These are phyloP conservation scores for Caenorhabditis latens DNA, from an alignment of 1,140 invertebrate genomes.

Conservation along the genomic window DNA sequence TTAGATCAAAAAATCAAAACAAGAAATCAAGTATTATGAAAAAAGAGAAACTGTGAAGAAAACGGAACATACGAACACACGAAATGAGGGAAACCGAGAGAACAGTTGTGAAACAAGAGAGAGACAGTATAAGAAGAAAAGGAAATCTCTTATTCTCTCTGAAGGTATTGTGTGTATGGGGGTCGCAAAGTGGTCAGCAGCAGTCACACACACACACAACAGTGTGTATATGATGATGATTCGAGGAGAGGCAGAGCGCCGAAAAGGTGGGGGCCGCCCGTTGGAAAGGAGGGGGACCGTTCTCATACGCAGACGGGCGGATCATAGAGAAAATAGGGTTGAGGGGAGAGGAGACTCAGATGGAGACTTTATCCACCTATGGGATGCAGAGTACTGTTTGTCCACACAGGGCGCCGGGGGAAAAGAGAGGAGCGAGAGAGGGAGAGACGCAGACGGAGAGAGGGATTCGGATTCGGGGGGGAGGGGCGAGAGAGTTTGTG, in stretches of 20 bases:
- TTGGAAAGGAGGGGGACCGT: not conserved
- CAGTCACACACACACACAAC: not conserved
- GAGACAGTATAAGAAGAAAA: not conserved
- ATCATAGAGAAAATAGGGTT: not conserved
- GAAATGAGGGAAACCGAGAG: not conserved
- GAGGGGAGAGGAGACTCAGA: not conserved
- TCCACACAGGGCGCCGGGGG: slow-evolving; percentile 7
- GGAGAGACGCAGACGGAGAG: not conserved
- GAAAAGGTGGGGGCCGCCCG: slow-evolving; percentile 23
- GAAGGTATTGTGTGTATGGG: slow-evolving; percentile 32
- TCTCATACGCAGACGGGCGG: not conserved
- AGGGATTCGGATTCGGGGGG: not conserved
- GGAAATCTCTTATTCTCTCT: not conserved
- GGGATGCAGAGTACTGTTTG: slow-evolving; percentile 28
- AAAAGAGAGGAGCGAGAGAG: not conserved
- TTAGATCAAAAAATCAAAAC: no score
- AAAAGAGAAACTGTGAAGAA: not conserved
- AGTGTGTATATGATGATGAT: slow-evolving; percentile 50
- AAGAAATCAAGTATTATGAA: not conserved
- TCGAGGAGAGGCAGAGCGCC: slow-evolving; percentile 33
- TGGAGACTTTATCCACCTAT: slow-evolving; percentile 22
- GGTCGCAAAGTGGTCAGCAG: slow-evolving; percentile 53
- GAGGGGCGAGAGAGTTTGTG: no score
- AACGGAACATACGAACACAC: not conserved
- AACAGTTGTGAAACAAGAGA: not conserved